These are phyloP conservation scores for Julus scandinavius DNA, from an alignment of 2,888 invertebrate genomes.

Conservation along the genomic window DNA sequence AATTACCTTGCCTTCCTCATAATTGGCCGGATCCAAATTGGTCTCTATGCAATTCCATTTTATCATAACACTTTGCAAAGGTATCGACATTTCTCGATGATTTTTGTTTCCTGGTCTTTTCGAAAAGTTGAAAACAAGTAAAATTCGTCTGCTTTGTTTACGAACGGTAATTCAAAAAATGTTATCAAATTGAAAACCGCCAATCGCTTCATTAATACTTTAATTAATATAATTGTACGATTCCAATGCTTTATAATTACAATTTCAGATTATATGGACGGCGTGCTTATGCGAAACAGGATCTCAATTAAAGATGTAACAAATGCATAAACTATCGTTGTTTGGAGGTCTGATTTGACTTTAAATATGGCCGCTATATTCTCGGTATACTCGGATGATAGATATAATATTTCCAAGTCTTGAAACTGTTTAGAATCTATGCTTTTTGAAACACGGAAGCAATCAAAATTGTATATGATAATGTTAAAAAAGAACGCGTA, in stretches of 20 bases:
- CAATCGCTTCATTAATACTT: neutral
- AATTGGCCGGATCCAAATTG: neutral
- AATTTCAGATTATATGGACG: neutral
- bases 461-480: neutral
- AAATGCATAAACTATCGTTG: neutral
- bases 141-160: conserved; percentile 36
- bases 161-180: neutral
- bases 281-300: neutral
- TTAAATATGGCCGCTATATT: neutral
- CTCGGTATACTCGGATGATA: too few relatives aligned
- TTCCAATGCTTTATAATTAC: neutral
- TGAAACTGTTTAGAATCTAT: too few relatives aligned
- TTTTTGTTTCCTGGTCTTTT: conserved; percentile 12
- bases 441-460: too few relatives aligned
- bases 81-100: conserved; percentile 6
- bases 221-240: neutral
- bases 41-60: neutral
- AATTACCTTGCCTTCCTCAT: conserved; percentile 16
- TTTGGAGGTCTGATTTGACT: neutral
- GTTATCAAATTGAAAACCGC: neutral
- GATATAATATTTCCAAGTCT: too few relatives aligned
- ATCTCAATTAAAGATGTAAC: neutral
- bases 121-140: neutral
- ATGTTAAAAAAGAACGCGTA: too few relatives aligned
- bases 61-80: conserved; percentile 31